Evolutionary conservation across 1,140 invertebrate genomes (phyloP), one percentile per base, ranked within the genome.

Genomic region (Chelonus insularis): DNA sequence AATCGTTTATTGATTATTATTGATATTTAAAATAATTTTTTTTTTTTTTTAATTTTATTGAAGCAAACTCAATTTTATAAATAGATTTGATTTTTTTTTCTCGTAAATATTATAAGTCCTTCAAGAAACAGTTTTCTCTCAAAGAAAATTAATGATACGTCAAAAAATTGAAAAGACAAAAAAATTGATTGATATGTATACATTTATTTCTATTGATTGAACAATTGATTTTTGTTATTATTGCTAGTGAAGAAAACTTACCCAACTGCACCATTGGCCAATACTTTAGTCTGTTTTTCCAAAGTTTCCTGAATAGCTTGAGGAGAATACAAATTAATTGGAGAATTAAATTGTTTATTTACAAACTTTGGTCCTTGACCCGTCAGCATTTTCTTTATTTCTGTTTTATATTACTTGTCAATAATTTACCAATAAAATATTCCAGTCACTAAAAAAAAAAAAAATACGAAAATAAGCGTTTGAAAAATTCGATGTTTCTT

Each of bases 261-360:
- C 91, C 91, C 91, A 62, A 92, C 84, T 62, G 86, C 87, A 65
- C 91, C 90, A 78, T 91, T 91, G 59, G 86, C 80, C 63, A 92
- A 82, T 68, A 91, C 85, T 78, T 89, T 86, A 58, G 91, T 86
- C 76, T 94, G 91, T 63, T 88, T 86, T 72, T 87, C 85, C 62
- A 94, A 84, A 16, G 92, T 90, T 72, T 92, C 89, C 71, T 91
- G 86, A 62, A 95, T 88, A 70, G 91, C 89, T 77, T 89, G 84
- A 66, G 89, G 86, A 12, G 92, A 94, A 78, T 95, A 95, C 20
- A 95, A 82, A 69, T 89, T 89, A 67, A 95, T 93, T 25, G 93
- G 93, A 50, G 91, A 90, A 81, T 95, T 95, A 83, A 92, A 95
- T 82, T 95, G 92, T 79, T 92, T 92, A 83, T 94, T 91, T 58